These are phyloP conservation scores for Prolemur simus DNA, from an alignment of 2,113 vertebrate species.

Conservation along the genomic window DNA sequence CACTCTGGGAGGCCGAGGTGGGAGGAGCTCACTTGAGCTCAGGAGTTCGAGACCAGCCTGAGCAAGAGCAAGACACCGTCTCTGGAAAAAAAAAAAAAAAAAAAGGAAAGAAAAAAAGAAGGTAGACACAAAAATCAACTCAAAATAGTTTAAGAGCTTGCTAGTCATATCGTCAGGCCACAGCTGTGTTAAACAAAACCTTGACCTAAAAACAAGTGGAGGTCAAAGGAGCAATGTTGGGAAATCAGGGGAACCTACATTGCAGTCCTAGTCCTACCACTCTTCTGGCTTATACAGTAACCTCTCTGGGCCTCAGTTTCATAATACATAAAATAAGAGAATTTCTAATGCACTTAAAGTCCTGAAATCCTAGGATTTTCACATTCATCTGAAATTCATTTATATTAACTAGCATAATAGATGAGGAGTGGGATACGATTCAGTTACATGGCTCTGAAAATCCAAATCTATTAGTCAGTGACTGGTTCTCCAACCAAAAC, in stretches of 20 bases:
- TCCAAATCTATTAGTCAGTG: background rate
- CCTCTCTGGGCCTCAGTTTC: background rate
- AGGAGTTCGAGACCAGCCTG: too few species aligned
- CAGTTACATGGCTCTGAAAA: slow-evolving; percentile 6
- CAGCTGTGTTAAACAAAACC: background rate
- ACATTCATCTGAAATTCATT: background rate
- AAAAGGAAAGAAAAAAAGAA: background rate
- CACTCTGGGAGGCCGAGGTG: too few species aligned
- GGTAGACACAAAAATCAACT: background rate
- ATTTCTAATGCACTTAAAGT: background rate
- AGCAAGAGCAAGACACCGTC: too few species aligned
- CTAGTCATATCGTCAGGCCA: background rate
- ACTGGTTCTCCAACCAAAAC: background rate
- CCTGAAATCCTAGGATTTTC: slow-evolving; percentile 21
- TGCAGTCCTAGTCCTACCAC: background rate
- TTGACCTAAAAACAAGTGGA: background rate
- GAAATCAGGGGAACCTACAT: background rate
- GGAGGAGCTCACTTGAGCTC: too few species aligned
- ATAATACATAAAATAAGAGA: background rate
- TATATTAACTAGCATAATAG: background rate
- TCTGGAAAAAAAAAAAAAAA: too few species aligned
- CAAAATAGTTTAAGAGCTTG: slow-evolving; percentile 4
- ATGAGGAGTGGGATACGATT: background rate
- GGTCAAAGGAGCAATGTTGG: background rate
- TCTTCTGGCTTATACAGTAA: background rate